Conservation (phyloP, 2,113 vertebrate species). For the Dicentrarchus labrax region DNA sequence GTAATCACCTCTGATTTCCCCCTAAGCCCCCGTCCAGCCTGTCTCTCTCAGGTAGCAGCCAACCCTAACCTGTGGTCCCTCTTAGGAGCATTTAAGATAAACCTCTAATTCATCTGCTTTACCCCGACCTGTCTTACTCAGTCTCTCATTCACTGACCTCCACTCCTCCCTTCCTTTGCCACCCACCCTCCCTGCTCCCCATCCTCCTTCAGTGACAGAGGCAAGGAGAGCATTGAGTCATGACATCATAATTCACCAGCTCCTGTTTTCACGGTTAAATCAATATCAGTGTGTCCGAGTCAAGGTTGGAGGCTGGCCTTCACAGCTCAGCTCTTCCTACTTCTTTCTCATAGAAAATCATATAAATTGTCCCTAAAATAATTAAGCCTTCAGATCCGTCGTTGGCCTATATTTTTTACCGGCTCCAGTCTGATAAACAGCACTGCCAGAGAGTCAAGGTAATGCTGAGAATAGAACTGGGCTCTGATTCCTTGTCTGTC, state of each 20-base stretch:
- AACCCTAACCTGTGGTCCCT: conserved; percentile 65
- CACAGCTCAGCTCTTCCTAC: conserved; percentile 71
- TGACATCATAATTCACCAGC: conserved; percentile 85
- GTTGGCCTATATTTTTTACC: conserved; percentile 74
- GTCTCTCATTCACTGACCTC: conserved; percentile 62
- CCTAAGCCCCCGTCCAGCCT: not conserved
- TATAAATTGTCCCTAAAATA: conserved; percentile 85
- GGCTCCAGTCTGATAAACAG: conserved; percentile 73
- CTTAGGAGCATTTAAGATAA: conserved; percentile 72
- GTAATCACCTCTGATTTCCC: conserved; percentile 41
- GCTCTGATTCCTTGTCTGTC: conserved; percentile 49
- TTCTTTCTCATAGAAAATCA: conserved; percentile 82
- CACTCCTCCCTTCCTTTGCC: conserved; percentile 22
- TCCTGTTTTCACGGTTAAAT: conserved; percentile 85
- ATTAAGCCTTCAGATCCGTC: conserved; percentile 83
- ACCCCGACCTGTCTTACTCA: conserved; percentile 59
- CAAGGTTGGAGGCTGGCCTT: conserved; percentile 82
- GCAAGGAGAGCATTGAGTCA: conserved; percentile 82
- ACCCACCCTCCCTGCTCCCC: not conserved
- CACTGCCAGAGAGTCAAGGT: conserved; percentile 75
- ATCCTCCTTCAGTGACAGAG: conserved; percentile 78
- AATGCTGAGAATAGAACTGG: conserved; percentile 64
- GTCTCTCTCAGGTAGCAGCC: conserved; percentile 40
- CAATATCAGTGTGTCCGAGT: conserved; percentile 84
- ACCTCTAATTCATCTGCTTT: conserved; percentile 74